Evolutionary conservation across 2,888 invertebrate genomes (phyloP), one percentile per base, ranked within the genome.

Genomic region (Drosophila limbata): DNA sequence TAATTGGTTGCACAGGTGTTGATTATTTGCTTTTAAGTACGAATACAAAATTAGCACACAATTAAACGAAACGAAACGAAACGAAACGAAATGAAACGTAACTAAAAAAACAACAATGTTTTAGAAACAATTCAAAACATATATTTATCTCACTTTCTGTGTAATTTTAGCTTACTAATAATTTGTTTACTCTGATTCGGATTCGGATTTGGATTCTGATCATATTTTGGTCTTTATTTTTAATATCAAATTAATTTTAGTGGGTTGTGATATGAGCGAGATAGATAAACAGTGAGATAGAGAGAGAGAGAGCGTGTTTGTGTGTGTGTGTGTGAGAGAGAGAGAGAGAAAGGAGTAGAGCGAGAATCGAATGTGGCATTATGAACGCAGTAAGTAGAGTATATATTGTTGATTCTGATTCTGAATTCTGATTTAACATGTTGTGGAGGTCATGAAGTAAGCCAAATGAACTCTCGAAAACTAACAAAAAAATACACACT

Each of bases 21-120:
- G 17, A 63, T 63, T 61, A 40, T 64, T 63, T 63, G 52, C 45
- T 64, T 71, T 75, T 66, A 51, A 52, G 50, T 76, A 76, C 72
- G 69, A 75, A 75, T 69, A 75, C 75, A 60, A 75, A 74, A 75
- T 75, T 56, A 72, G 75, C 75, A 76, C 75, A 76, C 68, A 75
- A 75, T 63, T 52, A 68, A 63, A 55, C 64, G 56, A 60, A 75
- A 74, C 74, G 60, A 55, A 56, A 65, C 31, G 25, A 56, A 73
- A 73, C 42, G 57, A 39, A 44, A 57, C 15, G 9, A 47, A 69
- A 17, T 19, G 25, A 28, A 35, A 40, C 35, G 25, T 17, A 56
- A 61, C 47, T 39, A 59, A 33, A 53, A 44, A 33, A 57, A 56
- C 19, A 48, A 59, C n/a, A 35, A 48, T 28, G 37, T 39, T 47